Evolutionary conservation across 30 jellyfish, hydroid and myxozoan species (phyloP).

Genomic region (Mastigias papua): DNA sequence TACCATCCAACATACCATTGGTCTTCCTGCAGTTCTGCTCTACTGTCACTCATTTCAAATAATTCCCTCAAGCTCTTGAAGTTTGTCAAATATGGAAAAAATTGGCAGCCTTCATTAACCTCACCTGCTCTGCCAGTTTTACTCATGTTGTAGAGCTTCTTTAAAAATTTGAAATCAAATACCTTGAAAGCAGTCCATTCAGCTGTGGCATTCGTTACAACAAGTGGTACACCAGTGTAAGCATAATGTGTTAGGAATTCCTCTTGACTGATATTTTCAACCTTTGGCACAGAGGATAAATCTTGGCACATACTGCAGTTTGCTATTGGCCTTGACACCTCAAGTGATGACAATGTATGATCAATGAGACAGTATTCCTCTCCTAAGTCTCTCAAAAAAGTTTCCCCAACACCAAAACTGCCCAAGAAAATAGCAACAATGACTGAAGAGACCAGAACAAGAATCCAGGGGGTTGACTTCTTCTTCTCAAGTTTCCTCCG

Average conservation of each 20-base stretch:
- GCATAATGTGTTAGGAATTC: conserved; percentile 80
- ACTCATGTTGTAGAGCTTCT: conserved; percentile 72
- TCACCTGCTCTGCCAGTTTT: conserved; percentile 24
- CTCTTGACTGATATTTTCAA: conserved; percentile 65
- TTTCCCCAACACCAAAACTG: conserved; percentile 18
- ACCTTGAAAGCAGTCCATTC: conserved; percentile 93
- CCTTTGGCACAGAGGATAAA: conserved; percentile 67
- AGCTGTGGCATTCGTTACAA: conserved; percentile 83
- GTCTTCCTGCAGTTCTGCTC: conserved; percentile 79
- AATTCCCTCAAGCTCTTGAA: conserved; percentile 79
- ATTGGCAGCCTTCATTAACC: conserved; percentile 82
- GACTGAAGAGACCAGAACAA: not conserved
- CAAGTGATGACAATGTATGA: conserved; percentile 71
- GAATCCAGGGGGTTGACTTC: not conserved
- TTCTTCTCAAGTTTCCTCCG: conserved; percentile 2
- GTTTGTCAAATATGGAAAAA: conserved; percentile 93
- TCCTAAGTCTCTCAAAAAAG: not conserved
- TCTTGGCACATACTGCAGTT: conserved; percentile 85
- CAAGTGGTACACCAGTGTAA: conserved; percentile 92
- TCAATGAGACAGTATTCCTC: conserved; percentile 72
- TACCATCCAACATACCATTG: conserved; percentile 99
- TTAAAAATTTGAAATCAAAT: conserved; percentile 76
- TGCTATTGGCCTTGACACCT: conserved; percentile 80
- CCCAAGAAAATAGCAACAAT: conserved; percentile 4
- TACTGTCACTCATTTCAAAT: conserved; percentile 85